A percentile compares a stretch with the other conserved stretches of the same genome.
Evolutionary conservation across 2,113 vertebrate species (phyloP).

Genomic region (Rutilus rutilus): DNA sequence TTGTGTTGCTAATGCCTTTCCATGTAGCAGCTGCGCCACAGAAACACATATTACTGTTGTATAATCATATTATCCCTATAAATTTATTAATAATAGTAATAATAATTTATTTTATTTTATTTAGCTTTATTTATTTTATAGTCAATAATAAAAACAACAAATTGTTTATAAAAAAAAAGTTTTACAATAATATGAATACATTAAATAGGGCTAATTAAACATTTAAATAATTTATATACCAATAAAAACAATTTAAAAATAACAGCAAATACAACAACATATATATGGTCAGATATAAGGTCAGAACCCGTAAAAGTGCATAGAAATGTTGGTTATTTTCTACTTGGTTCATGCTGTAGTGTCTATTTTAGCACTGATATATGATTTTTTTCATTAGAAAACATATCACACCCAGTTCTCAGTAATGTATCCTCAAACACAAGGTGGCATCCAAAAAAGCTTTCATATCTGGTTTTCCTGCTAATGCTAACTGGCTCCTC

Average conservation of each 20-base stretch:
- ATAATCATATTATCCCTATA: background rate
- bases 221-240: background rate
- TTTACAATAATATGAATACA: no score
- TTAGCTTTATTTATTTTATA: background rate
- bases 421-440: constrained; percentile 25
- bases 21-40: background rate
- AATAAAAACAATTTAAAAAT: background rate
- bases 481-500: constrained; percentile 37
- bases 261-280: background rate
- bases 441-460: constrained; percentile 10
- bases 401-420: constrained; percentile 13
- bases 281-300: no score
- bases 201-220: background rate
- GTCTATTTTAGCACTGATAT: background rate
- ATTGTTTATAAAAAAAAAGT: background rate
- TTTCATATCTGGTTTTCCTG: background rate
- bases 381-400: background rate
- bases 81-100: background rate
- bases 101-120: background rate
- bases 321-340: background rate
- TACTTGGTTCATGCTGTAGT: background rate
- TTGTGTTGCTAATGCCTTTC: background rate
- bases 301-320: background rate
- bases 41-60: background rate
- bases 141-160: background rate